Conservation (phyloP, 2,113 vertebrate genomes). For the Thamnophis sirtalis region DNA sequence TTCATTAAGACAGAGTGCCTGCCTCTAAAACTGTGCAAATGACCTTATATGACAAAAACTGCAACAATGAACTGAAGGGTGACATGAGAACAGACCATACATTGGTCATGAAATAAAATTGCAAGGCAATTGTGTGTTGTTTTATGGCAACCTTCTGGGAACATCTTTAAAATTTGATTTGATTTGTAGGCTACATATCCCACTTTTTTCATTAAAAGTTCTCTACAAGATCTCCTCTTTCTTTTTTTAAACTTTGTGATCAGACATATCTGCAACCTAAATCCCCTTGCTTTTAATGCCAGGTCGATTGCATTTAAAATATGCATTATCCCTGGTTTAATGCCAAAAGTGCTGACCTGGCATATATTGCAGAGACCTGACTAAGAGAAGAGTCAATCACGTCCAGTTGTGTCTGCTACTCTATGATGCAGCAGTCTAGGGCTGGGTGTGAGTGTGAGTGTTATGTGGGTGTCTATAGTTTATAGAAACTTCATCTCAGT, state of each 20-base stretch:
- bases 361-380: background rate
- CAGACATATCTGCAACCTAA: background rate
- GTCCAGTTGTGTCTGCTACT: background rate
- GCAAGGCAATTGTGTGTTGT: background rate
- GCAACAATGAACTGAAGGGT: slow-evolving; percentile 9
- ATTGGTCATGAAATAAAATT: background rate
- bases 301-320: background rate
- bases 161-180: background rate
- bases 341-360: background rate
- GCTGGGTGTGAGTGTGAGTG: background rate
- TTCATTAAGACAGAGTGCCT: background rate
- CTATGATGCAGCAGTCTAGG: background rate
- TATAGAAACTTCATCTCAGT: background rate
- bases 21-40: slow-evolving; percentile 6
- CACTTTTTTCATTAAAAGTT: background rate
- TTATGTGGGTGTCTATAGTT: background rate
- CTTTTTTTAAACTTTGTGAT: background rate
- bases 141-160: background rate
- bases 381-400: background rate
- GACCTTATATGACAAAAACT: background rate
- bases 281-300: background rate
- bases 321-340: background rate
- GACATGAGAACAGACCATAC: background rate
- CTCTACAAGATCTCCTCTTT: background rate
- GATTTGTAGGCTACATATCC: background rate